phyloP scores from a whole-genome alignment of 2,113 vertebrate species.

The Bambusicola thoracicus region DNA sequence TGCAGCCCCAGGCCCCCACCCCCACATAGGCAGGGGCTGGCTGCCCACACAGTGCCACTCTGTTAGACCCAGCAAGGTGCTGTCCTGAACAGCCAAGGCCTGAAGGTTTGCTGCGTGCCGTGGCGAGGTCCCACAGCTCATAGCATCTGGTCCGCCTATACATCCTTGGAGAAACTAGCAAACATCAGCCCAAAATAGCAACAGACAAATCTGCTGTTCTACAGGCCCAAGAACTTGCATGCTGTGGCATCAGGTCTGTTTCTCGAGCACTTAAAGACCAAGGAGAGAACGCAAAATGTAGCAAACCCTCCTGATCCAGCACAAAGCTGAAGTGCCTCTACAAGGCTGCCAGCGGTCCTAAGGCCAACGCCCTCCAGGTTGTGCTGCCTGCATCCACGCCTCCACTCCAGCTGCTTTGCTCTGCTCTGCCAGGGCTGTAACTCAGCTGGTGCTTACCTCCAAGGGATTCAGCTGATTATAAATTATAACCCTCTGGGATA shows the following conservation, averaged over 20 bases:
- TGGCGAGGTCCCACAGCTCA: not conserved
- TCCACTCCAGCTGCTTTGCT: not conserved
- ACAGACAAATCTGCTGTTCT: not conserved
- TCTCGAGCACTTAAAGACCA: not conserved
- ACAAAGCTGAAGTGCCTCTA: not conserved
- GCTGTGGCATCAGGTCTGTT: not conserved
- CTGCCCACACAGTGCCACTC: not conserved
- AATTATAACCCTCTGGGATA: not conserved
- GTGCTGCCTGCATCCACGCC: not conserved
- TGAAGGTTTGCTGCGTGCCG: not conserved
- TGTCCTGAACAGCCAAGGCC: not conserved
- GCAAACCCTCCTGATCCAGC: not conserved
- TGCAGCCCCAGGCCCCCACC: not conserved
- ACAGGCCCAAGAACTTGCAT: not conserved
- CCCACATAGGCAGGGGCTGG: not conserved
- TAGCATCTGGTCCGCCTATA: not conserved
- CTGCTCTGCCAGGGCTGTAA: not conserved
- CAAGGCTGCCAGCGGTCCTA: not conserved
- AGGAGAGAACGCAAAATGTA: not conserved
- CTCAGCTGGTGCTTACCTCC: not conserved
- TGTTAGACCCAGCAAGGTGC: not conserved
- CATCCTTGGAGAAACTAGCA: not conserved
- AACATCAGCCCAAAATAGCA: not conserved
- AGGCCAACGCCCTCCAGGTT: not conserved
- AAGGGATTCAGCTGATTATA: not conserved